phyloP scores from a whole-genome alignment of 2,797 vertebrate species.

The Dryobates pubescens region DNA sequence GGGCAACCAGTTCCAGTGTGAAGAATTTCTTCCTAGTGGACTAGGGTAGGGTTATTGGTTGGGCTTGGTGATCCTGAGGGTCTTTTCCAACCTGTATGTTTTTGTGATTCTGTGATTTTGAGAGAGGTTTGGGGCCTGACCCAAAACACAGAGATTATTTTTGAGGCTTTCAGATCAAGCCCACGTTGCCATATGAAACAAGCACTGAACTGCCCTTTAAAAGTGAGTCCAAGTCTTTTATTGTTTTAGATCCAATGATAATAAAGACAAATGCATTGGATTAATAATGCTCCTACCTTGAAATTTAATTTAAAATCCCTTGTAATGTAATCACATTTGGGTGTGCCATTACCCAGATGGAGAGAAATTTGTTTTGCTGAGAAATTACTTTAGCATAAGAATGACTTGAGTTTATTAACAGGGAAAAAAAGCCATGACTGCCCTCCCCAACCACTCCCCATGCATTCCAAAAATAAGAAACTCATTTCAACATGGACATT shows the following conservation, averaged over 20 bases:
- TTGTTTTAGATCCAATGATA: constrained; percentile 61
- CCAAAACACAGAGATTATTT: neutral
- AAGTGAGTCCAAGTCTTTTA: constrained; percentile 39
- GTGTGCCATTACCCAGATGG: constrained; percentile 70
- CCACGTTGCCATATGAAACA: accelerated
- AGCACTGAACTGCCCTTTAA: neutral
- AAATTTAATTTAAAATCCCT: constrained; percentile 72
- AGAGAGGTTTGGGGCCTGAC: neutral
- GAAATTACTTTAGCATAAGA: constrained; percentile 70
- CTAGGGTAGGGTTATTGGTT: too few species aligned
- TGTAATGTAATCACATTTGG: constrained; percentile 66
- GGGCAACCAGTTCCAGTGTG: too few species aligned
- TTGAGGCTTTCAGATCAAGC: constrained; percentile 5
- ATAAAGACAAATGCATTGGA: constrained; percentile 59
- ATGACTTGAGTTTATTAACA: constrained; percentile 64
- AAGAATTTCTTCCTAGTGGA: too few species aligned
- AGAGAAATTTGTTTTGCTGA: constrained; percentile 73
- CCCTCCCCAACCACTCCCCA: constrained; percentile 4
- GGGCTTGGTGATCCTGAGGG: too few species aligned
- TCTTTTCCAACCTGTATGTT: too few species aligned
- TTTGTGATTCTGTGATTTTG: neutral
- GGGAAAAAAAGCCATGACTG: constrained; percentile 16
- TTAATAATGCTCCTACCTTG: constrained; percentile 71
- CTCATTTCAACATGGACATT: constrained; percentile 67
- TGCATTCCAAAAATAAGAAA: constrained; percentile 63